Percentiles rank a stretch among this genome's conserved stretches.
Evolutionary conservation across 1,140 invertebrate species (phyloP).

Genomic region (Drosophila fuyamai): DNA sequence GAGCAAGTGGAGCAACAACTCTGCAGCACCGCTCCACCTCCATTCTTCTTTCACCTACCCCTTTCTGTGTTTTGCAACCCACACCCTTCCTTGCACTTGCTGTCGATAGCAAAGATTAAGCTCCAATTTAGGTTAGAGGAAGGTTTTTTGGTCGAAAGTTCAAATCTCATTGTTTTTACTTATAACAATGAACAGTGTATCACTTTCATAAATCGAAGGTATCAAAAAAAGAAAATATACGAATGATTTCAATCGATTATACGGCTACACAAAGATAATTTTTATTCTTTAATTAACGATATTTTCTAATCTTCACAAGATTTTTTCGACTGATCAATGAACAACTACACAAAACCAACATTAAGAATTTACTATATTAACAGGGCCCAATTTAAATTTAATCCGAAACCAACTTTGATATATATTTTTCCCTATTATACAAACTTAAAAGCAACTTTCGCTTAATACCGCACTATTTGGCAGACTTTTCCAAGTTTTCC

Average conservation of each 20-base stretch:
- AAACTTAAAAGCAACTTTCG: background rate
- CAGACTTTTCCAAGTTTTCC: background rate
- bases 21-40: background rate
- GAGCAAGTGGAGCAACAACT: conserved; percentile 49
- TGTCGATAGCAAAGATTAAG: conserved; percentile 15
- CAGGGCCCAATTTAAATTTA: no score
- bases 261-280: no score
- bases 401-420: background rate
- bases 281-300: no score
- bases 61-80: background rate
- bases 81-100: background rate
- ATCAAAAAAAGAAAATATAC: no score
- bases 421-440: no score
- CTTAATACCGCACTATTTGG: background rate
- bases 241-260: no score
- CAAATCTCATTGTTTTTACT: background rate
- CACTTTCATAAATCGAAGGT: no score
- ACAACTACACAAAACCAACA: no score
- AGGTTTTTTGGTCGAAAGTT: conserved; percentile 18
- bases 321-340: no score
- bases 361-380: no score
- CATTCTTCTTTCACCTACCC: background rate
- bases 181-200: no score
- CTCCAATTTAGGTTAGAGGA: conserved; percentile 13
- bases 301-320: no score